Conservation (phyloP, 1,140 invertebrate genomes). For the Neodiprion lecontei region DNA sequence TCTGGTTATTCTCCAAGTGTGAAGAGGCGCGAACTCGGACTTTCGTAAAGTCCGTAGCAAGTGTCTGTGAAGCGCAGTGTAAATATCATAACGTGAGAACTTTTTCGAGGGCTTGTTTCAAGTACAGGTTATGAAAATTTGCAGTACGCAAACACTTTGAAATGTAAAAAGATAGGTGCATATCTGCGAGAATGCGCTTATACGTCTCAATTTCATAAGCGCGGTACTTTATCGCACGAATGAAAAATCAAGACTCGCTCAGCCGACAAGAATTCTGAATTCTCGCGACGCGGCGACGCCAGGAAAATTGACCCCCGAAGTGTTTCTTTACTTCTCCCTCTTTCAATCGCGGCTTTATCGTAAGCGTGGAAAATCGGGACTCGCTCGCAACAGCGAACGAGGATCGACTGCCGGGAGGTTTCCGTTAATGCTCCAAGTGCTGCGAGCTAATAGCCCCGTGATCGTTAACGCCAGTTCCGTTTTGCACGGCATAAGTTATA, state of each 20-base stretch:
- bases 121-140: too few species aligned
- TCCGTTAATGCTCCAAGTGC: not conserved
- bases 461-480: slow-evolving; percentile 4
- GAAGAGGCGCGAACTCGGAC: slow-evolving; percentile 18
- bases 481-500: not conserved
- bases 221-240: not conserved
- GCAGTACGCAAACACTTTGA: too few species aligned
- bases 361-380: not conserved
- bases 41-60: not conserved
- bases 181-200: too few species aligned
- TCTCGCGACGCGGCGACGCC: not conserved
- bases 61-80: not conserved
- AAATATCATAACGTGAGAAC: too few species aligned
- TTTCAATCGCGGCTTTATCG: not conserved
- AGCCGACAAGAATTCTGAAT: not conserved
- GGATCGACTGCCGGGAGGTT: not conserved
- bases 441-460: not conserved
- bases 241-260: not conserved
- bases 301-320: too few species aligned
- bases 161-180: too few species aligned
- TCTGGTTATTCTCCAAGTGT: slow-evolving; percentile 9
- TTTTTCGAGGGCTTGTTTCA: too few species aligned
- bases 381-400: not conserved
- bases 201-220: too few species aligned
- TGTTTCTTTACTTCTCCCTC: not conserved